phyloP scores from a whole-genome alignment of 2,888 invertebrate species.

The Athalia circularis region DNA sequence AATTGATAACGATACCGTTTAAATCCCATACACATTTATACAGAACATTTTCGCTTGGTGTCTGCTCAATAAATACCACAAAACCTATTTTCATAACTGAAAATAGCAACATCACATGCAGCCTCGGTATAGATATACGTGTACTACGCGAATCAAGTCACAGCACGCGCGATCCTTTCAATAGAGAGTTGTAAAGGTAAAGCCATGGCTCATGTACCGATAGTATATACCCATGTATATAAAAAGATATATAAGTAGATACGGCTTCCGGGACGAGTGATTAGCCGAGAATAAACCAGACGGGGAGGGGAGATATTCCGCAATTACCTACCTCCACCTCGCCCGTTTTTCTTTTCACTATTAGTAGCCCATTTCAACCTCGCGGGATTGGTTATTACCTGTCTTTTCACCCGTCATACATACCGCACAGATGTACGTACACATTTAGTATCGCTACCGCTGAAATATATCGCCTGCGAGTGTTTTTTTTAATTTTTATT shows the following conservation, averaged over 20 bases:
- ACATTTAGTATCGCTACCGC: too few relatives aligned
- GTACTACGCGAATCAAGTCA: neutral
- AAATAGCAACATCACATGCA: neutral
- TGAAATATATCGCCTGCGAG: neutral
- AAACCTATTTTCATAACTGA: too few relatives aligned
- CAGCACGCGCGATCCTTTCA: neutral
- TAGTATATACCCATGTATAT: neutral
- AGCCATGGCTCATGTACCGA: neutral
- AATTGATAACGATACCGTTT: too few relatives aligned
- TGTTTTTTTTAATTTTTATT: neutral
- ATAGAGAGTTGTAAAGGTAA: neutral
- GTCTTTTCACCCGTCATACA: neutral
- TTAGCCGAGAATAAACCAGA: slow-evolving; percentile 25
- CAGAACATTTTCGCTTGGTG: too few relatives aligned
- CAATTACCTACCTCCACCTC: neutral
- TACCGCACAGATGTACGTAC: too few relatives aligned
- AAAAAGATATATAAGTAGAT: slow-evolving; percentile 6
- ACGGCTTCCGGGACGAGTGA: slow-evolving; percentile 33
- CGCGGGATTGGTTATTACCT: neutral
- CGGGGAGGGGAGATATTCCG: neutral
- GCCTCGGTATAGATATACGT: neutral
- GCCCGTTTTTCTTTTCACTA: neutral
- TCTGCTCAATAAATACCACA: too few relatives aligned
- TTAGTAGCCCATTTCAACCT: neutral
- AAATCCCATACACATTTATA: too few relatives aligned